Evolutionary conservation across 2,888 invertebrate genomes (phyloP).

Genomic region (Blastobasis adustella): DNA sequence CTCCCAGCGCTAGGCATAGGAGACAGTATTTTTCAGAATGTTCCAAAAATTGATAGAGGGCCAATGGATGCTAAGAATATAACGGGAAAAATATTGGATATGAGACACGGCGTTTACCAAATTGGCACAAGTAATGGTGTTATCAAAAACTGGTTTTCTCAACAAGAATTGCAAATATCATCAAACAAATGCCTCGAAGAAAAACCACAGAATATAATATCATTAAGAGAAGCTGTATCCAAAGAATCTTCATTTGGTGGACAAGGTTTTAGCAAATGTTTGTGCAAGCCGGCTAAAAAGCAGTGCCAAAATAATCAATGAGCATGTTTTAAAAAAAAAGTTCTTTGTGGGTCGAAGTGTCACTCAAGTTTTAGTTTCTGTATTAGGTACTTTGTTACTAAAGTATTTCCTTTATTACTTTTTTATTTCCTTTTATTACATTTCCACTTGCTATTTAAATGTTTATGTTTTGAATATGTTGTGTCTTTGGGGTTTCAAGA

Average conservation of each 20-base stretch:
- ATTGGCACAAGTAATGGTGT: conserved; percentile 7
- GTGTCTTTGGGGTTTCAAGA: not conserved
- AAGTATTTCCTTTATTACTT: not conserved
- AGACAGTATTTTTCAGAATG: conserved; percentile 3
- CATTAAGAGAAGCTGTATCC: conserved; percentile 6
- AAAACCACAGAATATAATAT: conserved; percentile 3
- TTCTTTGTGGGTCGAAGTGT: conserved; percentile 3
- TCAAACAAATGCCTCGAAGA: conserved; percentile 1
- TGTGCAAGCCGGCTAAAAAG: conserved; percentile 3
- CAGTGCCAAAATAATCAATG: conserved; percentile 6
- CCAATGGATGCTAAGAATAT: conserved; percentile 7
- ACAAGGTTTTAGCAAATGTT: conserved; percentile 4
- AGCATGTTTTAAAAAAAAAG: conserved; percentile 3
- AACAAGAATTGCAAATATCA: conserved; percentile 2
- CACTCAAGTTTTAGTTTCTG: conserved; percentile 3
- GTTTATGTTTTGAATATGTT: not conserved
- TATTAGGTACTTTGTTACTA: not conserved
- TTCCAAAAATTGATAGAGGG: conserved; percentile 5
- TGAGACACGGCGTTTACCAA: conserved; percentile 7
- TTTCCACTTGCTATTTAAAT: not conserved
- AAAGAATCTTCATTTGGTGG: conserved; percentile 2
- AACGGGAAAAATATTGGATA: conserved; percentile 5
- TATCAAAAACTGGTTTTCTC: conserved; percentile 8
- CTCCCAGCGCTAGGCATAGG: conserved; percentile 9
- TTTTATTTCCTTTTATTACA: not conserved